A percentile compares a stretch with the other conserved stretches of the same genome.
phyloP scores from a whole-genome alignment of 2,888 invertebrate genomes.

The Chloromyia formosa region DNA sequence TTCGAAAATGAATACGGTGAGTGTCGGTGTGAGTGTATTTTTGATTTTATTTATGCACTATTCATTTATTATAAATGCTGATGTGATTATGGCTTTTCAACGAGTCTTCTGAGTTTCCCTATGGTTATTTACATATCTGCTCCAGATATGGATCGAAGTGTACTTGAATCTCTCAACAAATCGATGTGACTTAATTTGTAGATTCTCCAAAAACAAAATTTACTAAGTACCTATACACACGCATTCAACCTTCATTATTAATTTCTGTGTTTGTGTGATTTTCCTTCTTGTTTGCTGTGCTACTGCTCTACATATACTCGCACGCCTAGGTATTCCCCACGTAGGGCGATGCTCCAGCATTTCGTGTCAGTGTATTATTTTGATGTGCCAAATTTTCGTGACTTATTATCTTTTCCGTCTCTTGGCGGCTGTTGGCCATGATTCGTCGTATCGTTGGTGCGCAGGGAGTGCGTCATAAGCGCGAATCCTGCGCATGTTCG shows the following conservation, averaged over 20 bases:
- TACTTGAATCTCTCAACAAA: background rate
- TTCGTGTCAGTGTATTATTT: constrained; percentile 60
- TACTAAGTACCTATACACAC: too few relatives aligned
- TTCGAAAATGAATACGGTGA: too few relatives aligned
- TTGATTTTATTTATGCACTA: too few relatives aligned
- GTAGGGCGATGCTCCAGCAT: constrained; percentile 52
- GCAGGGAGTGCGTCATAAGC: constrained; percentile 65
- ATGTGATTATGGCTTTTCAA: constrained; percentile 30
- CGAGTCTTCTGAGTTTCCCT: constrained; percentile 23
- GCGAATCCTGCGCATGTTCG: constrained; percentile 69
- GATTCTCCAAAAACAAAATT: background rate
- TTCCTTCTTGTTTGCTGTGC: too few relatives aligned
- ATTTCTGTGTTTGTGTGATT: background rate
- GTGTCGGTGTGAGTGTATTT: too few relatives aligned
- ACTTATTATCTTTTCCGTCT: constrained; percentile 63
- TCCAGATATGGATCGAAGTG: background rate
- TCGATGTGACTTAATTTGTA: background rate
- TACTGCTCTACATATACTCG: too few relatives aligned
- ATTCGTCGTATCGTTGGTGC: constrained; percentile 64
- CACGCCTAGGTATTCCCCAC: constrained; percentile 42
- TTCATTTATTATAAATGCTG: background rate
- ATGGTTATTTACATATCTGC: constrained; percentile 1
- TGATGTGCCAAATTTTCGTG: constrained; percentile 58
- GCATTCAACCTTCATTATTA: too few relatives aligned
- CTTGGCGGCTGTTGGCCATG: constrained; percentile 64